Evolutionary conservation across 2,888 invertebrate genomes (phyloP), one percentile per base, ranked within the genome.

Genomic region (Dolichopus griseipennis): DNA sequence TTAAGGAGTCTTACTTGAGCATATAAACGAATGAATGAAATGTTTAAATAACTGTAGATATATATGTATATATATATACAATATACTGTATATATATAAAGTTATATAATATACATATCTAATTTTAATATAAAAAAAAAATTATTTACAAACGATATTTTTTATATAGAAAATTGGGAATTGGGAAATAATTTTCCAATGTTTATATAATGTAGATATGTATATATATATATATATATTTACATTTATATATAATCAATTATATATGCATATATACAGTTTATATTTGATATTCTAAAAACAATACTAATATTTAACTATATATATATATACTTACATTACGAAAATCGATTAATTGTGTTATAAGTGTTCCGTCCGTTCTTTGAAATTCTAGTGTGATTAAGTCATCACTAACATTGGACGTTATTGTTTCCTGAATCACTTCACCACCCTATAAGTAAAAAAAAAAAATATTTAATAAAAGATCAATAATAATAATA

Each of bases 291-390:
- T 27, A 27, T 27, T 27, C 2, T 27, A 27, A 27, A 27, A 27
- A 27, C 27, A 27, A 27, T 27, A n/a, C n/a, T n/a, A n/a, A n/a
- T n/a, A n/a, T n/a, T n/a, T n/a, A n/a, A n/a, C n/a, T n/a, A n/a
- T n/a, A n/a, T n/a, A 27, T 21, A 65, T 37, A 61, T 27, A 43
- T 72, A 86, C 90, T 88, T 84, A 95, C 96, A 85, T 94, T 93
- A 83, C 91, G 90, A 81, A 96, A 96, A 83, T 97, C 96, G 70
- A 97, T 92, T 71, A 97, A 87, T 80, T 96, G 95, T 1, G 95
- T 93, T 69, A 96, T 88, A 73, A 92, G 86, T 18, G 95, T 93
- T 67, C 96, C 96, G 80, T 97, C 96, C 12, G 93, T 90, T 74
- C 93, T 86, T 80, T 93, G 90, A 78, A 95, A 95, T 79, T 95